Evolutionary conservation across 2,113 vertebrate species (phyloP), one percentile per base, ranked within the genome.

Genomic region (Scomber japonicus): DNA sequence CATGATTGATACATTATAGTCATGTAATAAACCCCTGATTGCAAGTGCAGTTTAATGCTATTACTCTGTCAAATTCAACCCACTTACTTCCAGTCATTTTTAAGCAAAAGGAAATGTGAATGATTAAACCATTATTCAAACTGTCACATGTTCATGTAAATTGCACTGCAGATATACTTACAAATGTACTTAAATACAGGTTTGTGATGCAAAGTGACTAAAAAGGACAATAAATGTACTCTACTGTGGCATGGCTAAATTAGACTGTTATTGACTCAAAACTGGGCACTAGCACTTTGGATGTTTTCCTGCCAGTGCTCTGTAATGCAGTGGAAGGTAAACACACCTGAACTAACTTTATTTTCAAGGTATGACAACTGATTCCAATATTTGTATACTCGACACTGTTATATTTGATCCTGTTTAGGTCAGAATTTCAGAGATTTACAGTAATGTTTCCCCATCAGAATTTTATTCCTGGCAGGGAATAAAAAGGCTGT

Each of bases 341-440:
- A 31, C 35, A 19, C 46, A 49, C 16, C 51, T 55, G 71, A 78
- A 70, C 35, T 46, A 46, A 54, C 15, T 56, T 63, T 4, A 63
- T 40, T 40, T 35, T 40, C 35, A 40, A 40, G 35, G 3, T 65
- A 10, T 65, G 45, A 50, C 24, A 27, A 53, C 50, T 49, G 16
- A 65, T 48, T 68, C 16, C 4, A 24, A 49, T 48, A 35, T 72
- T 72, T 77, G 11, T 24, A 46, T 21, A 64, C 49, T 68, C 64
- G 57, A 40, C 16, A 11, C 35, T 9, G 35, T 40, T 40, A 7
- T 40, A 40, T 64, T 60, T 70, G 30, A 71, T 2, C 2, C 60
- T 14, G 35, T 40, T 40, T 40, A 40, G 6, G 35, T 9, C 6
- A 10, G 35, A 40, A 3, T 48, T 11, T 31, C 14, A 69, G 10